Evolutionary conservation across 2,113 vertebrate genomes (phyloP).

Genomic region (Menura novaehollandiae): DNA sequence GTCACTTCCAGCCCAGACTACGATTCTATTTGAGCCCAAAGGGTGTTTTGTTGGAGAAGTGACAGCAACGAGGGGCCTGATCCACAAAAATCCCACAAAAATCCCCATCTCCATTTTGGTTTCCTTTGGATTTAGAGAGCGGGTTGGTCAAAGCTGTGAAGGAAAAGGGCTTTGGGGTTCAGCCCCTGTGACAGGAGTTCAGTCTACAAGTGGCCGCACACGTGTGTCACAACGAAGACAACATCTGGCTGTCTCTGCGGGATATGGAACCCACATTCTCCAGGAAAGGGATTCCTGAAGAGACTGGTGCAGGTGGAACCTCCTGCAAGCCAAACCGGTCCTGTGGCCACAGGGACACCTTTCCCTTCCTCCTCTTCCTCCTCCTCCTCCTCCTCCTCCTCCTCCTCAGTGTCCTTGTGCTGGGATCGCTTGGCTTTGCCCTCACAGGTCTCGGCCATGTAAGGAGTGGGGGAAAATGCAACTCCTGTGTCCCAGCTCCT

Average conservation of each 20-base stretch:
- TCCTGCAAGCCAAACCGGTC: fast-evolving
- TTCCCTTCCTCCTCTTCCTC: not conserved
- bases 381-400: not conserved
- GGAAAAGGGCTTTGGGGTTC: not conserved
- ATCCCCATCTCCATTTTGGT: fast-evolving
- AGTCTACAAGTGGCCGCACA: fast-evolving
- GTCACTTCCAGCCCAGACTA: not conserved
- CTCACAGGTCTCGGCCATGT: not conserved
- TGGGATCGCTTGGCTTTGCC: fast-evolving
- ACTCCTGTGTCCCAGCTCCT: not conserved
- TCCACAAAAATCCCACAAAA: not conserved
- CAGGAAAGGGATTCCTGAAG: not conserved
- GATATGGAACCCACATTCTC: not conserved
- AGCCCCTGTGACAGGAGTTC: not conserved
- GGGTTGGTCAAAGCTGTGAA: not conserved
- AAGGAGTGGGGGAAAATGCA: not conserved
- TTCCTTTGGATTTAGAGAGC: not conserved
- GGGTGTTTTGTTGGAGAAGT: not conserved
- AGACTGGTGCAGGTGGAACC: not conserved
- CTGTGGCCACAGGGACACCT: fast-evolving
- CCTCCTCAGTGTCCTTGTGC: not conserved
- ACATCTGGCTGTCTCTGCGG: fast-evolving
- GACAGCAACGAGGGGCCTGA: fast-evolving
- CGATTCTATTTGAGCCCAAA: not conserved
- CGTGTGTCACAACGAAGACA: fast-evolving